phyloP scores from a whole-genome alignment of 2,888 invertebrate genomes.

The Fissipunctia ypsillon region DNA sequence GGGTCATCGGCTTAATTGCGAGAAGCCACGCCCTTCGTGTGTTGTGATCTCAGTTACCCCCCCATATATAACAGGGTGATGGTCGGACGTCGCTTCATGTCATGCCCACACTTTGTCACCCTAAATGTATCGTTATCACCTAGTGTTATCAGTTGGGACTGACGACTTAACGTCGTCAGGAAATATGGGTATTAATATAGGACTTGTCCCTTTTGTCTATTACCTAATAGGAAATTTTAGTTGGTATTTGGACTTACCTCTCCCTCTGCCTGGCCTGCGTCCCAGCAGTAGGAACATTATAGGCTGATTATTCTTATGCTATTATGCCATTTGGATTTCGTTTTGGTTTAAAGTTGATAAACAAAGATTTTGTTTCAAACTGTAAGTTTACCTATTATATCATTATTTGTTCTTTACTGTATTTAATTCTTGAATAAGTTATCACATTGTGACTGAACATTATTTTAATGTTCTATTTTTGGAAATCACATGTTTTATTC shows the following conservation, averaged over 20 bases:
- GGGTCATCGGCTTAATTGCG: slow-evolving; percentile 69
- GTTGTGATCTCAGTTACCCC: slow-evolving; percentile 63
- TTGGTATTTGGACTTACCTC: no score
- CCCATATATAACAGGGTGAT: slow-evolving; percentile 62
- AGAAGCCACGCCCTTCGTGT: slow-evolving; percentile 66
- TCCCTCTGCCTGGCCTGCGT: no score
- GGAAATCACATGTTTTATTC: background rate
- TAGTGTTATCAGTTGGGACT: slow-evolving; percentile 39
- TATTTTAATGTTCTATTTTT: background rate
- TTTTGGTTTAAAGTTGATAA: background rate
- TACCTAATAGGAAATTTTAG: background rate
- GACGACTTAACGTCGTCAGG: slow-evolving; percentile 13
- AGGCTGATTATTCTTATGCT: no score
- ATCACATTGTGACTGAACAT: background rate
- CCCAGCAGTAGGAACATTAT: no score
- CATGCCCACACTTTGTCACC: slow-evolving; percentile 58
- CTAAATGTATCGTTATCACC: slow-evolving; percentile 58
- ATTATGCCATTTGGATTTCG: no score
- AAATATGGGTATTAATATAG: slow-evolving; percentile 18
- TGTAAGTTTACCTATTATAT: background rate
- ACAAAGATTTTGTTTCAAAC: background rate
- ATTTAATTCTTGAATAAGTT: background rate
- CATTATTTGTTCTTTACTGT: background rate
- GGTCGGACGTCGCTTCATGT: slow-evolving; percentile 54
- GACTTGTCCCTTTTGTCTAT: background rate